These are phyloP conservation scores for Homarus americanus DNA, from an alignment of 1,140 invertebrate species.

Conservation along the genomic window DNA sequence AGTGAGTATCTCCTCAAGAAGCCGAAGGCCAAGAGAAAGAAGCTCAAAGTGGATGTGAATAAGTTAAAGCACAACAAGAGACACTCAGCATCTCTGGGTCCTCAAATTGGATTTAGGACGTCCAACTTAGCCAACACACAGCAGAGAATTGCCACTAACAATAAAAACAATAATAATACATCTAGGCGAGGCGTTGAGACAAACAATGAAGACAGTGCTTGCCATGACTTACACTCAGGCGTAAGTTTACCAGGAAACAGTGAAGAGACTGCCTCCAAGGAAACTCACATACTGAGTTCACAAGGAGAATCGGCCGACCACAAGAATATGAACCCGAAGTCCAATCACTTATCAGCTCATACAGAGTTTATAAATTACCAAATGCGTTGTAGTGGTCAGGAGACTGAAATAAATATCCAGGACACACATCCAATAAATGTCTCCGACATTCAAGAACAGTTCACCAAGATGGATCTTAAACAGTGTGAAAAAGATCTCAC, in stretches of 20 bases:
- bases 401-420: neutral
- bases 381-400: too few relatives aligned
- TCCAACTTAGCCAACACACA: neutral
- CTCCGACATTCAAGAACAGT: neutral
- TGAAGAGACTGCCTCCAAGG: neutral
- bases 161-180: neutral
- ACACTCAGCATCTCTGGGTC: neutral
- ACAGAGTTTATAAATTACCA: too few relatives aligned
- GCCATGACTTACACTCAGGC: neutral
- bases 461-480: neutral
- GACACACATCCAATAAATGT: neutral
- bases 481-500: neutral
- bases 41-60: neutral
- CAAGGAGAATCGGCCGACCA: neutral
- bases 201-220: neutral
- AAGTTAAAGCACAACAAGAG: neutral
- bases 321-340: neutral
- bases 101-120: neutral
- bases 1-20: conserved; percentile 10
- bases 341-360: neutral
- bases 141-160: neutral
- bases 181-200: neutral
- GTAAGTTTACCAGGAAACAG: neutral
- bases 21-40: neutral
- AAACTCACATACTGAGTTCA: neutral